Conservation (phyloP, 2,797 vertebrate genomes). For the Myripristis jacobus region DNA sequence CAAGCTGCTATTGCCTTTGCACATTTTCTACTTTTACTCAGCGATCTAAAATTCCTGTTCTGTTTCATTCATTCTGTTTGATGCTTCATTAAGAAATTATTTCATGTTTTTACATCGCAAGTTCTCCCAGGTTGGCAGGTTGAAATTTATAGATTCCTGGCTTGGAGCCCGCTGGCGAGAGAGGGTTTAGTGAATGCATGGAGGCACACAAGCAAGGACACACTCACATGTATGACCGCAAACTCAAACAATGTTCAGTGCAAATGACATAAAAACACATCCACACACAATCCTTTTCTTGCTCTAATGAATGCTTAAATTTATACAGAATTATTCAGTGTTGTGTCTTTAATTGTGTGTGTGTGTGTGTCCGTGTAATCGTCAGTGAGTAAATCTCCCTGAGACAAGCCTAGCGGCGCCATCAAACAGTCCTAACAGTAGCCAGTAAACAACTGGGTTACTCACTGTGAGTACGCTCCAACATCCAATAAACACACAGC, state of each 20-base stretch:
- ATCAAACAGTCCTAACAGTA: slow-evolving; percentile 18
- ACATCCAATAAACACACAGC: slow-evolving; percentile 50
- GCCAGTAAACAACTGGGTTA: slow-evolving; percentile 50
- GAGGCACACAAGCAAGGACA: slow-evolving; percentile 15
- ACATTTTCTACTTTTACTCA: slow-evolving; percentile 23
- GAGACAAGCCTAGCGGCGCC: neutral
- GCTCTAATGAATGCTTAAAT: neutral
- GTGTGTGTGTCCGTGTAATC: neutral
- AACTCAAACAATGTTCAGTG: neutral
- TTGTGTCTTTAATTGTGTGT: neutral
- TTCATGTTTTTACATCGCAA: slow-evolving; percentile 43
- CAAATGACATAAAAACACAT: neutral
- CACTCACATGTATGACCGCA: no score
- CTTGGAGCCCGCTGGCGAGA: slow-evolving; percentile 42
- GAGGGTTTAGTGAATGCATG: slow-evolving; percentile 21
- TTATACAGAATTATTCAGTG: no score
- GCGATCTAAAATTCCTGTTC: slow-evolving; percentile 17
- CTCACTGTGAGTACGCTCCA: slow-evolving; percentile 33
- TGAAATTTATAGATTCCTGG: slow-evolving; percentile 47
- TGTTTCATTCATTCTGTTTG: slow-evolving; percentile 52
- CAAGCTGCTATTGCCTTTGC: neutral
- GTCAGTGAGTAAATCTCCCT: neutral
- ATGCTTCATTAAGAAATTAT: slow-evolving; percentile 55
- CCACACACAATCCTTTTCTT: neutral
- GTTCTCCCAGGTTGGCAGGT: slow-evolving; percentile 46